Conservation (phyloP, 2,113 vertebrate species). For the Oreochromis niloticus region DNA sequence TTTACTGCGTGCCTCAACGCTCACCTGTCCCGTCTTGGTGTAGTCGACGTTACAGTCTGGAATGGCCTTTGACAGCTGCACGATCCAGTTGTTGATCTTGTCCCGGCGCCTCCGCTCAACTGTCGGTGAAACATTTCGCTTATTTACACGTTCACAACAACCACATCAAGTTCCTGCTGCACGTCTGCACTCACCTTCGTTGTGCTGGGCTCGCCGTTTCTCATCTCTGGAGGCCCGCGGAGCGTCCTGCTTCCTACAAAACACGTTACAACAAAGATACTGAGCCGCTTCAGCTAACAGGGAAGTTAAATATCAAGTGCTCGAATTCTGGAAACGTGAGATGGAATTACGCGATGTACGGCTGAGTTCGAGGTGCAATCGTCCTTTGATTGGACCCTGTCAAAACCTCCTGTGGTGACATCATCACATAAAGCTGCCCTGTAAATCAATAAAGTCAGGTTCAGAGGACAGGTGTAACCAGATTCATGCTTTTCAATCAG, state of each 20-base stretch:
- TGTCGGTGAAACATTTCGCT: conserved; percentile 18
- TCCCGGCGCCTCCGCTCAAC: conserved; percentile 89
- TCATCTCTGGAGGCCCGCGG: conserved; percentile 88
- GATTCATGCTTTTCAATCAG: not conserved
- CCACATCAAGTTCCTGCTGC: not conserved
- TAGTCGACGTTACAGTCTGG: conserved; percentile 90
- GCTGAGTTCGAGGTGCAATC: conserved; percentile 86
- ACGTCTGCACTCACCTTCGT: conserved; percentile 76
- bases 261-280: not conserved
- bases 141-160: not conserved
- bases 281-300: not conserved
- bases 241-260: conserved; percentile 82
- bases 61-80: conserved; percentile 93
- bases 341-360: conserved; percentile 82
- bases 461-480: not conserved
- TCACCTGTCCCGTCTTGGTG: conserved; percentile 90
- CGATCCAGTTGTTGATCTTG: conserved; percentile 97
- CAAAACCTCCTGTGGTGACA: conserved; percentile 92
- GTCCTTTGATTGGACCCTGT: conserved; percentile 84
- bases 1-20: not conserved
- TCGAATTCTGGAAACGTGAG: not conserved
- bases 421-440: conserved; percentile 97
- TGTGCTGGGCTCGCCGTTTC: conserved; percentile 90
- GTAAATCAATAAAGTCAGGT: not conserved
- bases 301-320: not conserved